Evolutionary conservation across 2,888 invertebrate genomes (phyloP), one percentile per base, ranked within the genome.

Genomic region (Erebia ligea): DNA sequence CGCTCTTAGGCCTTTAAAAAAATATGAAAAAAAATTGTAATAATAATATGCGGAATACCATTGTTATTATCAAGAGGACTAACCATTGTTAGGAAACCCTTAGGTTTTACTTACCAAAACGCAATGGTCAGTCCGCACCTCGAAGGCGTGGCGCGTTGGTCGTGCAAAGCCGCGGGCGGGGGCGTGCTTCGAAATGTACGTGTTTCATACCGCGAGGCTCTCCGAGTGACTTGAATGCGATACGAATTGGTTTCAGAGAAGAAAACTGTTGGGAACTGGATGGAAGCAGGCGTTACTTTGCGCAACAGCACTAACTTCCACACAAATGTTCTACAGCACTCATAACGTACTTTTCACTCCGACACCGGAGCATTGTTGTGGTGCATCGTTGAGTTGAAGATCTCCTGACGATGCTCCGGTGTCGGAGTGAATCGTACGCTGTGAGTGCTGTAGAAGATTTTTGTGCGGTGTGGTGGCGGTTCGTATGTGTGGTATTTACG

Each of bases 91-190:
- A 40, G 17, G 40, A 59, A 34, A 61, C 2, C 11, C 6, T 19
- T 21, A 19, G 62, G 62, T 62, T 40, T 21, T 21, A 48, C 21
- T n/a, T 9, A n/a, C 57, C 58, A 67, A 67, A 67, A 17, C 25
- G 17, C 45, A n/a, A n/a, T 48, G 67, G 66, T 48, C 67, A 84
- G 76, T 86, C 80, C 86, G 82, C 78, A 82, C 82, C 87, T 83
- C 70, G 75, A 70, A 84, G 90, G 90, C 89, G 90, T 87, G 88
- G 85, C 6, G n/a, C 21, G 48, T 48, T 83, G 80, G 80, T 86
- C 85, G 86, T 86, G 87, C 80, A 73, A 80, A 45, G 86, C 86
- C 83, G 80, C 81, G 80, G 82, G 83, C 82, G 82, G 75, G 80
- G 78, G 83, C 80, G 79, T 78, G 9, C 48, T 34, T 67, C 15